Percentiles rank a stretch among this genome's conserved stretches.
phyloP scores from a whole-genome alignment of 2,888 invertebrate species.

The Thereva unica region DNA sequence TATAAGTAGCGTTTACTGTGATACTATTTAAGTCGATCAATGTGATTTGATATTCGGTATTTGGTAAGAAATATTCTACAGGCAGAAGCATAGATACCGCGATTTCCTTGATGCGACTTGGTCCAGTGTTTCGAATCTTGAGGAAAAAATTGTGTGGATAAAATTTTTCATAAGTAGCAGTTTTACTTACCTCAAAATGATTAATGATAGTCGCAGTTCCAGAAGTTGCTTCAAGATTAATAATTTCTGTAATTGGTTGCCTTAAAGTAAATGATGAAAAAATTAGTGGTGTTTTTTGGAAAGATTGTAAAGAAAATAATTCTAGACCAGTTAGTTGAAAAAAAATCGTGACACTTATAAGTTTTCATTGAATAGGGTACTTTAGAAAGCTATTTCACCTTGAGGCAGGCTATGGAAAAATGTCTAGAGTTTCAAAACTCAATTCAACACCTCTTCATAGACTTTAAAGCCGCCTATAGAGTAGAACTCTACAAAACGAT shows the following conservation, averaged over 20 bases:
- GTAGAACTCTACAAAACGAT: too few species aligned
- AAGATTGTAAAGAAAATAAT: too few species aligned
- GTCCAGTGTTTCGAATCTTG: slow-evolving; percentile 56
- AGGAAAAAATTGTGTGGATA: background rate
- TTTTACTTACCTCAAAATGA: slow-evolving; percentile 53
- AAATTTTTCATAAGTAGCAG: slow-evolving; percentile 5
- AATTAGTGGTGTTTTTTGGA: too few species aligned
- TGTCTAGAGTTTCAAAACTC: too few species aligned
- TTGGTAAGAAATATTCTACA: slow-evolving; percentile 51
- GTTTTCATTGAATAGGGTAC: too few species aligned
- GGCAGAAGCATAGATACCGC: slow-evolving; percentile 53
- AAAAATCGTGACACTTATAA: too few species aligned
- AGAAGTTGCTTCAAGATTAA: slow-evolving; percentile 52
- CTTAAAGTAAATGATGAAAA: slow-evolving; percentile 48
- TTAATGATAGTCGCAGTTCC: slow-evolving; percentile 51
- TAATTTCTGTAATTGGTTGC: slow-evolving; percentile 49
- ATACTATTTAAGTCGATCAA: slow-evolving; percentile 53
- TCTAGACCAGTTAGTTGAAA: too few species aligned
- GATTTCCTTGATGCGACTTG: slow-evolving; percentile 54
- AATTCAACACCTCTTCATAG: too few species aligned
- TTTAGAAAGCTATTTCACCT: too few species aligned
- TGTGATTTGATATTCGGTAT: slow-evolving; percentile 49
- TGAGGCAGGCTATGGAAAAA: too few species aligned
- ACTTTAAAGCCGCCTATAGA: too few species aligned
- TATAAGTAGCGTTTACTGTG: slow-evolving; percentile 53